Percentiles rank a stretch among this genome's conserved stretches.
phyloP scores from a whole-genome alignment of 2,888 invertebrate genomes.

The Oligia latruncula region DNA sequence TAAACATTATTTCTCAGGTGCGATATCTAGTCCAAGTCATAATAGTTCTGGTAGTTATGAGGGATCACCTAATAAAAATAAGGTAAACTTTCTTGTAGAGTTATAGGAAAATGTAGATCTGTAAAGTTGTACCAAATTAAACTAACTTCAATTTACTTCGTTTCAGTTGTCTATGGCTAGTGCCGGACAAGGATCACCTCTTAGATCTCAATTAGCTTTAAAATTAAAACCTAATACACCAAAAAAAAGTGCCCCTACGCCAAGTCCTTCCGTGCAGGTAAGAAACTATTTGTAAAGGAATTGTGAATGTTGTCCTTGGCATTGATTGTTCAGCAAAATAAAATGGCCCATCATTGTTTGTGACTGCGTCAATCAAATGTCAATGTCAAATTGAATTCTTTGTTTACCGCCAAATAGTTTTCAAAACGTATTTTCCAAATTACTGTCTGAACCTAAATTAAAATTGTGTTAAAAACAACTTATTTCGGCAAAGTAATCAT shows the following conservation, averaged over 20 bases:
- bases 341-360: background rate
- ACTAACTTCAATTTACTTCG: slow-evolving; percentile 42
- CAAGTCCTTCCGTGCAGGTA: slow-evolving; percentile 88
- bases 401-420: slow-evolving; percentile 51
- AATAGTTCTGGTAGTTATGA: slow-evolving; percentile 82
- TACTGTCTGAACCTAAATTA: slow-evolving; percentile 33
- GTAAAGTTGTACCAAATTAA: background rate
- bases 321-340: background rate
- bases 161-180: slow-evolving; percentile 87
- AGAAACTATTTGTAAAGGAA: slow-evolving; percentile 14
- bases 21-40: slow-evolving; percentile 83
- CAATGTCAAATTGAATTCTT: slow-evolving; percentile 43
- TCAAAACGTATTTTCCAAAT: slow-evolving; percentile 30
- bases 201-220: slow-evolving; percentile 92
- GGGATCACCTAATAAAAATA: slow-evolving; percentile 86
- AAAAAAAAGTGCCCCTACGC: slow-evolving; percentile 84
- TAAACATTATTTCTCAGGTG: slow-evolving; percentile 74
- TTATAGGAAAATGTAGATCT: slow-evolving; percentile 2
- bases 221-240: slow-evolving; percentile 92
- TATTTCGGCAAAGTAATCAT: background rate
- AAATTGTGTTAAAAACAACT: slow-evolving; percentile 12
- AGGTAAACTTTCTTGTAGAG: slow-evolving; percentile 71
- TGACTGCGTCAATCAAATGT: slow-evolving; percentile 15
- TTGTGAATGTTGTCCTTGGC: slow-evolving; percentile 14
- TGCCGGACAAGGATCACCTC: slow-evolving; percentile 93